These are phyloP conservation scores for Pollimyrus isidori DNA, from an alignment of 2,113 vertebrate genomes.

Conservation along the genomic window DNA sequence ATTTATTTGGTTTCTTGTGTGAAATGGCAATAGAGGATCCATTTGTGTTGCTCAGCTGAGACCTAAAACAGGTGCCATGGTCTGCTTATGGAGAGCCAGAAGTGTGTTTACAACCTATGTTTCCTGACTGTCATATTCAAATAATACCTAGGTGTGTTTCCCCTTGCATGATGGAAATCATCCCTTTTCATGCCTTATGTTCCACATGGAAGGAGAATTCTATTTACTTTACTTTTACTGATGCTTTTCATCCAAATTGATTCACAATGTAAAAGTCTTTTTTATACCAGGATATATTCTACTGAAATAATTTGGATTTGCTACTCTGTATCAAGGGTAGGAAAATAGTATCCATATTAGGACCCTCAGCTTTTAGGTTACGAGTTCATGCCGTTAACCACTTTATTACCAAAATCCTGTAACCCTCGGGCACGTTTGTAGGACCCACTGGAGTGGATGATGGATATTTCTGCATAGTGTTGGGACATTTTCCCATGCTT, in stretches of 20 bases:
- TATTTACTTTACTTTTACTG: background rate
- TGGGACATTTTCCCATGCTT: background rate
- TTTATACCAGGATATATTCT: background rate
- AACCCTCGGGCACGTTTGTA: background rate
- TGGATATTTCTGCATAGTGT: background rate
- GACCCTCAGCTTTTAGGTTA: background rate
- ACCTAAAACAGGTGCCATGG: conserved; percentile 12
- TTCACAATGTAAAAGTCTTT: background rate
- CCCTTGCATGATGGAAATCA: background rate
- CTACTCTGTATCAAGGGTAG: background rate
- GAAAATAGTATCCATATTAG: background rate
- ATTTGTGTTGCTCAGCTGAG: background rate
- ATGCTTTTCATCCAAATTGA: background rate
- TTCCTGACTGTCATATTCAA: background rate
- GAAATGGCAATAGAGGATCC: background rate
- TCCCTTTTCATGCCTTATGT: background rate
- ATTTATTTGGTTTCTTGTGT: background rate
- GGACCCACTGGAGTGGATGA: background rate
- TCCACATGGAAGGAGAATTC: background rate
- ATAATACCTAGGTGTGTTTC: background rate
- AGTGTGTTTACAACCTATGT: background rate
- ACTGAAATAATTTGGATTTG: background rate
- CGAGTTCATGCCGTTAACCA: background rate
- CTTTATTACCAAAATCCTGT: background rate
- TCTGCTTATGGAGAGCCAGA: conserved; percentile 6